These are phyloP conservation scores for Epicampocera succincta DNA, from an alignment of 2,888 invertebrate species.

Conservation along the genomic window DNA sequence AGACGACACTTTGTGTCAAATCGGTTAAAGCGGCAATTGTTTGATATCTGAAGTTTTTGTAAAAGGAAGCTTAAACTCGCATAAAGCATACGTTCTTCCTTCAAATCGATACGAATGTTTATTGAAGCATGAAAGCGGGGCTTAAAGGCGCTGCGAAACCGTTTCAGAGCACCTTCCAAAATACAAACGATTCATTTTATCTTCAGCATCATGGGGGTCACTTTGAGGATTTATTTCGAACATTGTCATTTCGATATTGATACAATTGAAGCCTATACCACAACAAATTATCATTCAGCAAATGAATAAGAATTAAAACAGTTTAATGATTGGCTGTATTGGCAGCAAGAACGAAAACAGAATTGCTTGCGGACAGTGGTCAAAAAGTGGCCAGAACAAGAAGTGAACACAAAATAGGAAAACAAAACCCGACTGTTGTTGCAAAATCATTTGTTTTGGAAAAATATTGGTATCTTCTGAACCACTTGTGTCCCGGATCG, in stretches of 20 bases:
- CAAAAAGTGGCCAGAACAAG: neutral
- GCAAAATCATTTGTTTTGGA: too few species aligned
- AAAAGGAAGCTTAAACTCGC: constrained; percentile 15
- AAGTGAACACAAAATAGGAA: too few species aligned
- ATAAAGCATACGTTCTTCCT: constrained; percentile 12
- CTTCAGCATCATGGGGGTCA: constrained; percentile 65
- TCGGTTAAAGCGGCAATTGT: constrained; percentile 65
- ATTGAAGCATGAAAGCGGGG: constrained; percentile 56
- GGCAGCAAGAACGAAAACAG: neutral
- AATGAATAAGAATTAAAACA: constrained; percentile 57
- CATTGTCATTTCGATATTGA: constrained; percentile 59
- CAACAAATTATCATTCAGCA: constrained; percentile 59
- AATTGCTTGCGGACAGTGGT: constrained; percentile 19
- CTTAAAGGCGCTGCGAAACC: constrained; percentile 45
- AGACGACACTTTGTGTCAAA: constrained; percentile 63
- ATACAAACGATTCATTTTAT: constrained; percentile 41
- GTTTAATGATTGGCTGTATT: constrained; percentile 19
- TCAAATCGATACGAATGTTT: constrained; percentile 53
- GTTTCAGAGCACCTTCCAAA: constrained; percentile 17
- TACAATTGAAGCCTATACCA: constrained; percentile 58
- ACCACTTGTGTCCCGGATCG: too few species aligned
- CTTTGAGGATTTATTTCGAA: constrained; percentile 50
- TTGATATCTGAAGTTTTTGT: constrained; percentile 49
- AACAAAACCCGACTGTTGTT: too few species aligned
- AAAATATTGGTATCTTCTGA: too few species aligned